These are phyloP conservation scores for Polyommatus iphigenia DNA, from an alignment of 2,888 invertebrate species.

Conservation along the genomic window DNA sequence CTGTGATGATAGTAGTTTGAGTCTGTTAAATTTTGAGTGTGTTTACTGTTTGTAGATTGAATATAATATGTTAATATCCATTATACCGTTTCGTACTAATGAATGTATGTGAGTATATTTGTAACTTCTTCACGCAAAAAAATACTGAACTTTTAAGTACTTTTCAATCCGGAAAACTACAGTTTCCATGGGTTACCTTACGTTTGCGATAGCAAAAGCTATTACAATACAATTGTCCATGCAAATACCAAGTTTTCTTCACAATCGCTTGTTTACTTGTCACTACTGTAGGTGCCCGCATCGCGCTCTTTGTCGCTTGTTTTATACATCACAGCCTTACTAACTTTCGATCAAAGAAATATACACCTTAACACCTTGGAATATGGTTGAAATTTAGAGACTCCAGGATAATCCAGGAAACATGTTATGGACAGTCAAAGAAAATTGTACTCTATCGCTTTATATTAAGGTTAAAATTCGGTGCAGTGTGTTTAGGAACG, in stretches of 20 bases:
- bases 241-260: conserved; percentile 6
- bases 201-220: neutral
- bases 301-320: neutral
- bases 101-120: too few species aligned
- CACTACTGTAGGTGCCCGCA: conserved; percentile 7
- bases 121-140: too few species aligned
- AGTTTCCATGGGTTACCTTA: neutral
- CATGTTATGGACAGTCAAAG: neutral
- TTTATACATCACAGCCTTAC: neutral
- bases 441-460: neutral
- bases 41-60: too few species aligned
- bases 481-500: neutral
- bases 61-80: too few species aligned
- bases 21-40: too few species aligned
- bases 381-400: neutral
- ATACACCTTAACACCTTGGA: neutral
- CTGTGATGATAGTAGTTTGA: too few species aligned
- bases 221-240: neutral
- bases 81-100: too few species aligned
- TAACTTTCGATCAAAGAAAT: neutral
- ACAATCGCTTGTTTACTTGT: conserved; percentile 6
- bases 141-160: neutral
- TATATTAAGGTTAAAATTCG: neutral
- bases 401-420: neutral
- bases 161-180: neutral